These are phyloP conservation scores for Orycteropus afer DNA, from an alignment of 2,113 vertebrate genomes.

Conservation along the genomic window DNA sequence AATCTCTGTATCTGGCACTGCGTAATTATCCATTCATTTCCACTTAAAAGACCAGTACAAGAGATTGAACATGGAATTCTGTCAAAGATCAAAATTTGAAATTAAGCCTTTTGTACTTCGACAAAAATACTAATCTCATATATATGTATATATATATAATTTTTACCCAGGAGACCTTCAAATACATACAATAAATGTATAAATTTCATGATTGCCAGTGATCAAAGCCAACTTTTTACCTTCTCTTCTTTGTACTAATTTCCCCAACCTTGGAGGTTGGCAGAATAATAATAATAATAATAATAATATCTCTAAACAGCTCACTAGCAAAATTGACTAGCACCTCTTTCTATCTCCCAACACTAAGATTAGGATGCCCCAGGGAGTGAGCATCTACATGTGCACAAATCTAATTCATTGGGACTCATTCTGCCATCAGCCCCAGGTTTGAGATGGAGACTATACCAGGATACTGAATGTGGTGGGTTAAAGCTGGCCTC, in stretches of 20 bases:
- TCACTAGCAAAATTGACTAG: not conserved
- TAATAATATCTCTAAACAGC: not conserved
- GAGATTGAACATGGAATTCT: not conserved
- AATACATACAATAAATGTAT: not conserved
- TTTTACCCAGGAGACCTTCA: not conserved
- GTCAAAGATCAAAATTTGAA: conserved; percentile 36
- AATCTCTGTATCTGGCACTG: not conserved
- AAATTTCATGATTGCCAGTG: not conserved
- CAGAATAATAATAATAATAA: not conserved
- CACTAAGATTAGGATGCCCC: not conserved
- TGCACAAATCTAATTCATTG: not conserved
- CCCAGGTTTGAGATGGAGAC: not conserved
- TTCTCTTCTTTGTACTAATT: conserved; percentile 30
- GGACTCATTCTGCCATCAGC: not conserved
- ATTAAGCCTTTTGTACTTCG: not conserved
- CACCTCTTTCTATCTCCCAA: not conserved
- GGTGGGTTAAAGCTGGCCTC: not conserved
- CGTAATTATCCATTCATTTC: not conserved
- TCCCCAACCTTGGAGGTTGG: not conserved
- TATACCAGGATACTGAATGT: accelerated
- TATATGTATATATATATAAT: not conserved
- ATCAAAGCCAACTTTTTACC: not conserved
- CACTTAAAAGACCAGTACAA: not conserved
- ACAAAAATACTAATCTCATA: not conserved
- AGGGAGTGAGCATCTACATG: not conserved